A percentile compares a stretch with the other conserved stretches of the same genome.
Evolutionary conservation across 2,797 vertebrate species (phyloP).

Genomic region (Typhlichthys subterraneus): DNA sequence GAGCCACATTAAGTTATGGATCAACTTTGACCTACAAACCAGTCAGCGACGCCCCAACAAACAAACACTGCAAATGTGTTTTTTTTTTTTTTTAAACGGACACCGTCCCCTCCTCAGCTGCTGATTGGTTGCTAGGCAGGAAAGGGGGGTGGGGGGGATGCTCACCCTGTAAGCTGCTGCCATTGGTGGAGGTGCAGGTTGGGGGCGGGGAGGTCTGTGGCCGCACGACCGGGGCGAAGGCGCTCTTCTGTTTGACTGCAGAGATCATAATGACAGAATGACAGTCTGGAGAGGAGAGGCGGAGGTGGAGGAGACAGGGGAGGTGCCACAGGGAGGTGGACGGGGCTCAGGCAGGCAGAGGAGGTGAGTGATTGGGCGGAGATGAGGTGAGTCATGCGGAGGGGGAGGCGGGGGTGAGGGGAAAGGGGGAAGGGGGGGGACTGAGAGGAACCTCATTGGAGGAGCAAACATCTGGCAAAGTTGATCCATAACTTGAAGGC

Average conservation of each 20-base stretch:
- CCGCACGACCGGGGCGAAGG: slow-evolving; percentile 90
- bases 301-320: slow-evolving; percentile 64
- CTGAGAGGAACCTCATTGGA: slow-evolving; percentile 58
- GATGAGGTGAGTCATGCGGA: slow-evolving; percentile 64
- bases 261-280: slow-evolving; percentile 92
- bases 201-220: slow-evolving; percentile 90
- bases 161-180: slow-evolving; percentile 90
- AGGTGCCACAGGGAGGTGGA: slow-evolving; percentile 58
- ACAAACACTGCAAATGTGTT: too few relatives aligned
- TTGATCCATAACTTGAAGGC: slow-evolving; percentile 82
- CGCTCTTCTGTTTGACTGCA: slow-evolving; percentile 87
- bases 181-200: slow-evolving; percentile 91
- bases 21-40: slow-evolving; percentile 74
- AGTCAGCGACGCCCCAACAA: slow-evolving; percentile 8
- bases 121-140: slow-evolving; percentile 61
- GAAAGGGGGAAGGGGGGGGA: slow-evolving; percentile 29
- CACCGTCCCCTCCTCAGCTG: slow-evolving; percentile 23
- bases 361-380: slow-evolving; percentile 50
- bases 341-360: slow-evolving; percentile 47
- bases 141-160: slow-evolving; percentile 69
- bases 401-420: slow-evolving; percentile 18
- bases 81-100: slow-evolving; percentile 2
- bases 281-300: slow-evolving; percentile 87
- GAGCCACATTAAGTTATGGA: slow-evolving; percentile 74
- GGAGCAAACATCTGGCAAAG: slow-evolving; percentile 67